Conservation (phyloP, 2,113 vertebrate species). For the Polypterus senegalus region DNA sequence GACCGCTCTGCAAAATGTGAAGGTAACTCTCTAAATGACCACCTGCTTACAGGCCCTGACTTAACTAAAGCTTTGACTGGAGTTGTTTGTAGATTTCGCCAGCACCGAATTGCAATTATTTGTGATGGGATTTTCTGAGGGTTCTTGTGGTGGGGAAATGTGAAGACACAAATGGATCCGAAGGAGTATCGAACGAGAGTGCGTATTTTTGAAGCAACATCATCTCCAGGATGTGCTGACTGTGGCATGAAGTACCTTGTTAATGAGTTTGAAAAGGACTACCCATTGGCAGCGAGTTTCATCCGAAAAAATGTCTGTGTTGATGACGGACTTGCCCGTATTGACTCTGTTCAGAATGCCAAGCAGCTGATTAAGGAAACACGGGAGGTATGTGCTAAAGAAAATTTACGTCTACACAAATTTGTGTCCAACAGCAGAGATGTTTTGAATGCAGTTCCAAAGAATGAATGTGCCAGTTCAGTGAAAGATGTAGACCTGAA, state of each 20-base stretch:
- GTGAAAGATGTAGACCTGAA: too few relatives aligned
- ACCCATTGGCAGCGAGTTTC: neutral
- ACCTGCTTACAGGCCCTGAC: conserved; percentile 3
- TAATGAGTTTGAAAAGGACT: neutral
- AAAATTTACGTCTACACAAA: conserved; percentile 8
- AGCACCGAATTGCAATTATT: conserved; percentile 5
- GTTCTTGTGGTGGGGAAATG: conserved; percentile 8
- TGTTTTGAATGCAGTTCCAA: too few relatives aligned
- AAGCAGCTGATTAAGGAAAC: conserved; percentile 4
- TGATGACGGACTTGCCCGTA: neutral
- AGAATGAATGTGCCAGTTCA: too few relatives aligned
- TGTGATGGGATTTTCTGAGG: neutral
- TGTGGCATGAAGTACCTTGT: neutral
- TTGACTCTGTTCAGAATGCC: neutral
- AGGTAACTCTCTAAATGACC: conserved; percentile 4
- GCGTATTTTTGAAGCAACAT: neutral
- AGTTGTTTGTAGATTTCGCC: conserved; percentile 4
- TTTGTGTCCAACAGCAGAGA: neutral
- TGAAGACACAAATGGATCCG: neutral
- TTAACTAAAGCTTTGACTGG: conserved; percentile 10
- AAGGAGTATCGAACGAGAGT: conserved; percentile 4
- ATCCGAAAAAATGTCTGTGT: conserved; percentile 5
- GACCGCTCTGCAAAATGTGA: conserved; percentile 4
- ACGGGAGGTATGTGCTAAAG: conserved; percentile 13
- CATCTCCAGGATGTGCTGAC: neutral